Base-by-base conservation (phyloP, 1,140 invertebrate species). In the Diorhabda elongata region DNA sequence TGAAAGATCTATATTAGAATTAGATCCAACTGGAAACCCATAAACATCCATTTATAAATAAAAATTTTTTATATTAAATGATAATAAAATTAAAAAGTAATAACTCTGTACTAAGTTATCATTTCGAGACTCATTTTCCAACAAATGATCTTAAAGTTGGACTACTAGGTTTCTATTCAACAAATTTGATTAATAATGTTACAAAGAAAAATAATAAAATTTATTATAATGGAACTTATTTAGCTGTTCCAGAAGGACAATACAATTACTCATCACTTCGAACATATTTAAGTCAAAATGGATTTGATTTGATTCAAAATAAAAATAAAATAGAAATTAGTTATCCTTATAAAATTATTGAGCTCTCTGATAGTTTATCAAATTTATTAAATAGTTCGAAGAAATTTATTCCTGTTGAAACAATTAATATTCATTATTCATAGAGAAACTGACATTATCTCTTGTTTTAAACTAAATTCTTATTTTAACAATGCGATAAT, bases 121-220 rank as follows among this genome's bases (percentile, higher is more conserved):
- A 56, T 56, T 56, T 56, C n/a, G 52, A 56, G 2, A 56, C 6
- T 7, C 52, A 56, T n/a, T 56, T 56, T 56, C 6, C 6, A 7
- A n/a, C 52, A 56, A 56, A 56, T 6, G 52, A 56, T n/a, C n/a
- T 56, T 7, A 56, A n/a, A 7, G 52, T 56, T 56, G 52, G 52
- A 7, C n/a, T 56, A n/a, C 1, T 56, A 7, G n/a, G 52, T 56
- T 56, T 56, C 52, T 56, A 56, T 56, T 56, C 52, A 56, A 56
- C 52, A 56, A 56, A 56, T 56, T 56, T 56, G n/a, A 56, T 56
- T 7, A 56, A 56, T n/a, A 56, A 56, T 56, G n/a, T 56, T 56
- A 56, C 52, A 7, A 56, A n/a, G 6, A 56, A 56, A 56, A 56
- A 56, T 7, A 56, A 56, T 56, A 56, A 56, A 56, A 6, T n/a